Conservation (phyloP, 1,140 invertebrate genomes). For the Drosophila sturtevanti region DNA sequence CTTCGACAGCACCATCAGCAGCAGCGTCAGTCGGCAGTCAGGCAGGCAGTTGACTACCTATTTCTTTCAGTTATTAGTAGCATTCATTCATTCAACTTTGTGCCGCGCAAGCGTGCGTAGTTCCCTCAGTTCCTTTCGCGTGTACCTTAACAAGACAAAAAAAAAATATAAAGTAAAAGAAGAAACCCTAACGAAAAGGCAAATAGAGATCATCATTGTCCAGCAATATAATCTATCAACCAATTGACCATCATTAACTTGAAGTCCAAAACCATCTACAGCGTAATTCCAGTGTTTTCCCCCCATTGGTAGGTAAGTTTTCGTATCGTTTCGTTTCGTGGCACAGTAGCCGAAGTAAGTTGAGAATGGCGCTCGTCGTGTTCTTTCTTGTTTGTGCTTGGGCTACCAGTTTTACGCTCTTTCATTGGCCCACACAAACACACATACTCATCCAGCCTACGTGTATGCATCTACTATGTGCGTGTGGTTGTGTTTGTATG, state of each 20-base stretch:
- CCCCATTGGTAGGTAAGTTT: slow-evolving; percentile 59
- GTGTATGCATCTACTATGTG: slow-evolving; percentile 16
- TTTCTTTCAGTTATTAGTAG: slow-evolving; percentile 81
- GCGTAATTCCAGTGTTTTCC: slow-evolving; percentile 51
- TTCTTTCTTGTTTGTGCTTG: slow-evolving; percentile 28
- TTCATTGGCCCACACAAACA: slow-evolving; percentile 65
- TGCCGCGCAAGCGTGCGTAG: slow-evolving; percentile 80
- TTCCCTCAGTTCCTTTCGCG: slow-evolving; percentile 78
- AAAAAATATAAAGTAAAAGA: slow-evolving; percentile 7
- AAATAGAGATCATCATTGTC: slow-evolving; percentile 20
- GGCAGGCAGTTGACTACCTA: slow-evolving; percentile 70
- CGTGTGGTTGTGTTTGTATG: slow-evolving; percentile 52
- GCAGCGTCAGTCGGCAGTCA: slow-evolving; percentile 39
- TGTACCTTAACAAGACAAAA: slow-evolving; percentile 55
- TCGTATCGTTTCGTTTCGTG: slow-evolving; percentile 44
- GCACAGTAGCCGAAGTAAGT: slow-evolving; percentile 55
- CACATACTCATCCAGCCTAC: neutral
- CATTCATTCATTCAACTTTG: slow-evolving; percentile 81
- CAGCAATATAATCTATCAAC: slow-evolving; percentile 8
- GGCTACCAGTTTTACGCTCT: slow-evolving; percentile 82
- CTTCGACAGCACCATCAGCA: slow-evolving; percentile 37
- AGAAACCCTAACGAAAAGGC: neutral
- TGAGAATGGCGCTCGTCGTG: slow-evolving; percentile 46
- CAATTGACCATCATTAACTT: neutral
- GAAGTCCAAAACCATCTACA: neutral